These are phyloP conservation scores for Actinia equina DNA, from an alignment of 64 coral and sea anemone genomes.

Conservation along the genomic window DNA sequence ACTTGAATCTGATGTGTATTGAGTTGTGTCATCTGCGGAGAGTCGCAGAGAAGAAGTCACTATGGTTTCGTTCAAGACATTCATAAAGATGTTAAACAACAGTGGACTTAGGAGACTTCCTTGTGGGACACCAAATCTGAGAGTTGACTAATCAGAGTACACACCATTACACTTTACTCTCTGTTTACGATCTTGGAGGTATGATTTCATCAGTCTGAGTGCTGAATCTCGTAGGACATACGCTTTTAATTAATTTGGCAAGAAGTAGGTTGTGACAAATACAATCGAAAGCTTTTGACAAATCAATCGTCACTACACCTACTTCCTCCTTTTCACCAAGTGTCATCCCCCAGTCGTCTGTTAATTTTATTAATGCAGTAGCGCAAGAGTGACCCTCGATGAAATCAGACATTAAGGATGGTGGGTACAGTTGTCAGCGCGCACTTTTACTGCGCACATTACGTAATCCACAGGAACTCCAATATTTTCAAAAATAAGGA, in stretches of 20 bases:
- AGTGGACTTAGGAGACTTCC: too few relatives aligned
- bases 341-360: background rate
- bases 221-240: background rate
- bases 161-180: constrained; percentile 44
- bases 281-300: constrained; percentile 27
- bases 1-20: background rate
- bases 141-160: constrained; percentile 38
- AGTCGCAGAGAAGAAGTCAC: constrained; percentile 20
- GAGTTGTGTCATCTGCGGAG: constrained; percentile 35
- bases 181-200: constrained; percentile 15
- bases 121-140: too few relatives aligned
- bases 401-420: constrained; percentile 31
- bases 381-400: constrained; percentile 26
- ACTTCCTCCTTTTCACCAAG: constrained; percentile 15
- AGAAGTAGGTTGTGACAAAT: constrained; percentile 17
- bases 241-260: constrained; percentile 11
- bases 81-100: too few relatives aligned
- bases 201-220: constrained; percentile 32
- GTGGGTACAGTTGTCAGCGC: too few relatives aligned
- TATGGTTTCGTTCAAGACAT: background rate
- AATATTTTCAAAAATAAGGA: too few relatives aligned
- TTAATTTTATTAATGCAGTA: constrained; percentile 27
- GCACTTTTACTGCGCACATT: too few relatives aligned
- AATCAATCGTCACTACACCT: constrained; percentile 4
- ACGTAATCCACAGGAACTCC: too few relatives aligned